Percentiles rank a stretch among this genome's conserved stretches.
Conservation (phyloP, 2,888 invertebrate species). For the Eupithecia insigniata region DNA sequence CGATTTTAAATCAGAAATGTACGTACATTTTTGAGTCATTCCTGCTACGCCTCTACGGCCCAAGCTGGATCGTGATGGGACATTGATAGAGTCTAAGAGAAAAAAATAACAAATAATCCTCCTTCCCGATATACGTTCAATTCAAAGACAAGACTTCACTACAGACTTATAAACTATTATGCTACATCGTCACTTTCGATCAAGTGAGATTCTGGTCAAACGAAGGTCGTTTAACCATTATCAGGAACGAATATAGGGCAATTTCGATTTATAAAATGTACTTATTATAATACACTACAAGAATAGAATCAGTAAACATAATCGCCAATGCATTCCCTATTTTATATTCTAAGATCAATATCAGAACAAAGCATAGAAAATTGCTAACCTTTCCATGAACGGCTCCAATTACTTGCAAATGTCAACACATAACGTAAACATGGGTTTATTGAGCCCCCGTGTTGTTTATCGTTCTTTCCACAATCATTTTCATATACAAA, state of each 20-base stretch:
- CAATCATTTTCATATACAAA: neutral
- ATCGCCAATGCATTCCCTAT: conserved; percentile 8
- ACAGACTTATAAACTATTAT: too few relatives aligned
- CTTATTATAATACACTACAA: neutral
- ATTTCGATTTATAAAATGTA: neutral
- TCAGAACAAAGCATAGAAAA: conserved; percentile 43
- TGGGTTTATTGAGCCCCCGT: conserved; percentile 23
- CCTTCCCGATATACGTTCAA: too few relatives aligned
- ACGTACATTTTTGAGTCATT: neutral
- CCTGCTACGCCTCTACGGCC: neutral
- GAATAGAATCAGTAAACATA: neutral
- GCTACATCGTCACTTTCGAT: too few relatives aligned
- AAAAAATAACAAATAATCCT: neutral
- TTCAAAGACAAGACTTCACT: too few relatives aligned
- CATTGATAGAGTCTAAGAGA: neutral
- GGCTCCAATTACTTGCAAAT: conserved; percentile 47
- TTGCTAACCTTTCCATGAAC: conserved; percentile 33
- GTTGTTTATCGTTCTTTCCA: conserved; percentile 1
- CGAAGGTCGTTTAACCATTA: too few relatives aligned
- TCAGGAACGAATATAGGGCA: too few relatives aligned
- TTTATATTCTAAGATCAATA: conserved; percentile 37
- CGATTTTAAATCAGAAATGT: neutral
- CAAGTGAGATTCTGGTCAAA: too few relatives aligned
- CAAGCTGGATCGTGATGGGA: neutral
- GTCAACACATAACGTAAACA: conserved; percentile 50